Conservation (phyloP, 2,888 invertebrate genomes). For the Drosophila parthenogenetica region DNA sequence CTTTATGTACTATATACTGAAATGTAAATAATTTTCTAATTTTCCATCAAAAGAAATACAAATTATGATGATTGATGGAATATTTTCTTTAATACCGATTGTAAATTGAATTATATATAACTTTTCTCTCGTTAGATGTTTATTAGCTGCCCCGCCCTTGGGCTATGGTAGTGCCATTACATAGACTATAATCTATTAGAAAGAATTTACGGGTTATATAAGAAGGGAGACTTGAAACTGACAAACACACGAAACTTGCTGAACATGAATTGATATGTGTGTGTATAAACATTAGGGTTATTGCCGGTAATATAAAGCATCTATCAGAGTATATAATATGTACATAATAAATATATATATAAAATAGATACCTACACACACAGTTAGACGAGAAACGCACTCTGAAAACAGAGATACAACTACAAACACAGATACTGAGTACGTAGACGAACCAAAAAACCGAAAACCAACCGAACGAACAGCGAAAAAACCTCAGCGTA, state of each 20-base stretch:
- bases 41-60: background rate
- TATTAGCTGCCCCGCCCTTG: constrained; percentile 12
- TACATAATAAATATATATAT: constrained; percentile 11
- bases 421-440: constrained; percentile 40
- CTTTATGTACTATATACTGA: background rate
- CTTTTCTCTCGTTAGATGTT: constrained; percentile 2
- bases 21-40: background rate
- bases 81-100: background rate
- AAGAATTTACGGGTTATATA: constrained; percentile 50
- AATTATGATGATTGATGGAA: background rate
- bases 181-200: constrained; percentile 34
- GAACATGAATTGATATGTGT: constrained; percentile 18
- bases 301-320: constrained; percentile 67
- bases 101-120: constrained; percentile 19
- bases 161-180: constrained; percentile 8
- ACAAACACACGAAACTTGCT: constrained; percentile 15
- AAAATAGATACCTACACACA: constrained; percentile 60
- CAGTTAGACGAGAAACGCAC: constrained; percentile 49
- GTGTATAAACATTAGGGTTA: constrained; percentile 37
- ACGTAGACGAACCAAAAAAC: constrained; percentile 56
- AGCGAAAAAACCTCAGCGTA: constrained; percentile 70
- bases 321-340: constrained; percentile 46
- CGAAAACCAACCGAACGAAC: constrained; percentile 67
- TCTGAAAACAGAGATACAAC: constrained; percentile 57
- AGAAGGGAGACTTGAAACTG: constrained; percentile 48